phyloP scores from a whole-genome alignment of 2,797 vertebrate species.

The Sebastes dallii region DNA sequence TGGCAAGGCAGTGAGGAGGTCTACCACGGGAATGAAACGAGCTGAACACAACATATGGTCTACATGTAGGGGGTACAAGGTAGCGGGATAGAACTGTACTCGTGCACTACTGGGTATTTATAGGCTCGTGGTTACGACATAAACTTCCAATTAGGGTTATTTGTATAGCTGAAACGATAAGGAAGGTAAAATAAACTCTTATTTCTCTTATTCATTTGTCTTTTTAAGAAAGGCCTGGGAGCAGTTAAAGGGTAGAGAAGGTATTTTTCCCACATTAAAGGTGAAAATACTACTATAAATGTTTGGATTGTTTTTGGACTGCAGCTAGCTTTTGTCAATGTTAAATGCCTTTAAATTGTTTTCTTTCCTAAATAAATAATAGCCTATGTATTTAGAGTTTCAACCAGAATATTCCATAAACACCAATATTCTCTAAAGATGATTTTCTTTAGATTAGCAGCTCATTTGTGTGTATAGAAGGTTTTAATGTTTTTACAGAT shows the following conservation, averaged over 20 bases:
- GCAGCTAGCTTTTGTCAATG: not conserved
- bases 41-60: slow-evolving; percentile 74
- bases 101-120: slow-evolving; percentile 55
- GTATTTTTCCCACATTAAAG: not conserved
- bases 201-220: slow-evolving; percentile 15
- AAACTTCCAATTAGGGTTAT: slow-evolving; percentile 57
- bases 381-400: not conserved
- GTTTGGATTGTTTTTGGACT: not conserved
- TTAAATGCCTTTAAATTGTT: not conserved
- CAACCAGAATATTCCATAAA: not conserved
- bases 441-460: not conserved
- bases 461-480: not conserved
- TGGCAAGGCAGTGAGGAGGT: slow-evolving; percentile 62
- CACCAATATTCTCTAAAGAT: not conserved
- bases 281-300: not conserved
- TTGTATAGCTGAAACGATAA: slow-evolving; percentile 52
- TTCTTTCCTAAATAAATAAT: slow-evolving; percentile 6
- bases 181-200: slow-evolving; percentile 24
- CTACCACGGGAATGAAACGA: slow-evolving; percentile 59
- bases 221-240: slow-evolving; percentile 8
- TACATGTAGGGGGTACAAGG: slow-evolving; percentile 65
- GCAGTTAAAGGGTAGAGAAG: not conserved
- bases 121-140: slow-evolving; percentile 51
- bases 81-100: slow-evolving; percentile 42
- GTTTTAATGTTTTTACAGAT: not conserved